phyloP scores from a whole-genome alignment of 1,140 invertebrate genomes.

The Vanessa tameamea region DNA sequence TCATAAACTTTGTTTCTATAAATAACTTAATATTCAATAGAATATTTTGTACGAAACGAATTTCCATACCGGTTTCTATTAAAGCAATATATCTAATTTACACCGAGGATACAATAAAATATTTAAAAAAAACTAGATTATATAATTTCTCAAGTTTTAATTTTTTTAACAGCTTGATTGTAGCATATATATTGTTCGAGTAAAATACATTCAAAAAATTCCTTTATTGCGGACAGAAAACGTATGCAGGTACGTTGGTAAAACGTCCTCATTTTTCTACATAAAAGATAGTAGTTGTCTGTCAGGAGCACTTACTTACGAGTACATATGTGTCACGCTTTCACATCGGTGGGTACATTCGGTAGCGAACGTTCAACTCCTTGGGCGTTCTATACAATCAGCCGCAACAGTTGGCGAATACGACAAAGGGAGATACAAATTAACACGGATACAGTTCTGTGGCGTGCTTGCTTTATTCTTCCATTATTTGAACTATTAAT shows the following conservation, averaged over 20 bases:
- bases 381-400: not conserved
- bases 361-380: not conserved
- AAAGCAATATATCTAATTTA: too few species aligned
- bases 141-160: too few species aligned
- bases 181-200: not conserved
- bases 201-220: not conserved
- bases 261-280: slow-evolving; percentile 9
- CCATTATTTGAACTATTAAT: too few species aligned
- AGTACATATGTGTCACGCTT: slow-evolving; percentile 2
- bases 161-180: too few species aligned
- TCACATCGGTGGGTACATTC: slow-evolving; percentile 16
- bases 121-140: too few species aligned
- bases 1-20: too few species aligned
- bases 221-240: not conserved
- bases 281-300: slow-evolving; percentile 16
- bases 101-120: too few species aligned
- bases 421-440: not conserved
- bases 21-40: too few species aligned
- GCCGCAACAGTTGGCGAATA: not conserved
- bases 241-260: not conserved
- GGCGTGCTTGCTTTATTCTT: too few species aligned
- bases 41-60: too few species aligned
- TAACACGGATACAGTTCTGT: too few species aligned
- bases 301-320: slow-evolving; percentile 13
- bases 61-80: too few species aligned